Percentiles rank a stretch among this genome's conserved stretches.
These are phyloP conservation scores for Harpagus bidentatus DNA, from an alignment of 2,113 vertebrate species.

Conservation along the genomic window DNA sequence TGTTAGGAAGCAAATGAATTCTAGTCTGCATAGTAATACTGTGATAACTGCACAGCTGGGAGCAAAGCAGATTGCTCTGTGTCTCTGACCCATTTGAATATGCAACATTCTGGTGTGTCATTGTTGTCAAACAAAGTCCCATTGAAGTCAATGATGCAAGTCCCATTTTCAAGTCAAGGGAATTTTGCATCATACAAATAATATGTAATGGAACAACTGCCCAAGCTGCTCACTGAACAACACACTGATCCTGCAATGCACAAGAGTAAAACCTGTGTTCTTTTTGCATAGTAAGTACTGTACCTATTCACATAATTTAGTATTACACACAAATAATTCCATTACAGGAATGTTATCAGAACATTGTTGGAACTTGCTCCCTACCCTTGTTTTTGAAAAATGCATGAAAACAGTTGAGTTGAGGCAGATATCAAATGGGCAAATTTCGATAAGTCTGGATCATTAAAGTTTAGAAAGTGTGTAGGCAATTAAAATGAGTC, in stretches of 20 bases:
- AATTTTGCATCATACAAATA: neutral
- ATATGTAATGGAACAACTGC: neutral
- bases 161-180: neutral
- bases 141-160: neutral
- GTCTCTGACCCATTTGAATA: neutral
- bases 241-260: neutral
- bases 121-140: neutral
- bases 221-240: neutral
- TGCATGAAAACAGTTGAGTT: neutral
- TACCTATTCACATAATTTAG: neutral
- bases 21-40: neutral
- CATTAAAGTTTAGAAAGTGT: neutral
- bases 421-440: neutral
- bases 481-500: neutral
- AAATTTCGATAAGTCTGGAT: neutral
- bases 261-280: neutral
- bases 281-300: neutral
- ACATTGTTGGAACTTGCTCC: neutral
- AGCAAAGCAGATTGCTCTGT: neutral
- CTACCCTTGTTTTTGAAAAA: neutral
- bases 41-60: neutral
- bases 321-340: neutral
- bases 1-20: neutral
- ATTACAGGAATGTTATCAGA: neutral
- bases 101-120: neutral